Evolutionary conservation across 2,888 invertebrate species (phyloP), one percentile per base, ranked within the genome.

Genomic region (Apodemia zela): DNA sequence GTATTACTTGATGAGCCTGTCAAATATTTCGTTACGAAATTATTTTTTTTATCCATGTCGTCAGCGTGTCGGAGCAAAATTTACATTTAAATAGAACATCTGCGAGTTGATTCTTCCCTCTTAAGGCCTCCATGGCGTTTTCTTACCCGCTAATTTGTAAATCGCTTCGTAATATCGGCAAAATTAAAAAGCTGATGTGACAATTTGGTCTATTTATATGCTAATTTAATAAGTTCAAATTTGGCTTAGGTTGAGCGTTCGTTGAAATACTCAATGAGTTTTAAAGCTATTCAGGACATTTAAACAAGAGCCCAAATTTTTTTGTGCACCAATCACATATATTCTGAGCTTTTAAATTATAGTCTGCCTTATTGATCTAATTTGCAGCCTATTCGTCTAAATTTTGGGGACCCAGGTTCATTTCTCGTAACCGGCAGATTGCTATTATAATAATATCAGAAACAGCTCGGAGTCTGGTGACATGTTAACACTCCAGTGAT

Each of bases 51-150:
- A 81, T 83, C 81, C 83, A 72, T 87, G 85, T 87, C 82, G 81
- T 80, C 82, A 77, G 75, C 81, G 82, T 87, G 82, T 83, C 76
- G 81, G 77, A 77, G 75, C 68, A 82, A 59, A 91, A 91, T 91
- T 91, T 91, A 90, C 90, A 91, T 91, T 89, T 90, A 91, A 91
- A 90, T 91, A 85, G 90, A 88, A 90, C 90, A 90, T 90, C 90
- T 90, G 90, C 85, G 81, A 73, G 82, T 81, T 80, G 79, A 77
- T 66, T 82, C 86, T 83, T 87, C 89, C 90, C 90, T 87, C 89
- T 85, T 77, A 84, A 87, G 85, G 81, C 79, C 81, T 82, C 79
- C 77, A 79, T 75, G 73, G 79, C 85, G 79, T 87, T 89, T 90
- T 89, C 90, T 91, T 88, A 86, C 84, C 82, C 84, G 88, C 89